Conservation (phyloP, 2,888 invertebrate genomes). For the Napeogenes sylphis region DNA sequence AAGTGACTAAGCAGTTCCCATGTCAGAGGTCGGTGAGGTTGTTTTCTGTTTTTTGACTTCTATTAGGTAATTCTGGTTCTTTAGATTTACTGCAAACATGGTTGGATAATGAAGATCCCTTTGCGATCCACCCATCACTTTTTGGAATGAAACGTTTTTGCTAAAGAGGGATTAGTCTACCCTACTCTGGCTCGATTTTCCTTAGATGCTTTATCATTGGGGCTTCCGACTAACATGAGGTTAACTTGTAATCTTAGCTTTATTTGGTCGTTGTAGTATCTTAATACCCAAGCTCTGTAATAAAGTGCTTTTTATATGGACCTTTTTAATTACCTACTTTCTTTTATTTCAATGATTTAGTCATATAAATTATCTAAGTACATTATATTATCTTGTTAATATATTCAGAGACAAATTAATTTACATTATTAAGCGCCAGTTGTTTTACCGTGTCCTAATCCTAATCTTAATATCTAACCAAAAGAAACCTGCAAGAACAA, state of each 20-base stretch:
- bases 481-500: too few relatives aligned
- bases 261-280: conserved; percentile 71
- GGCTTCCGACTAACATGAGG: conserved; percentile 75
- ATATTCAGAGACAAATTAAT: background rate
- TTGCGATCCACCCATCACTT: conserved; percentile 74
- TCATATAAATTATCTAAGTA: background rate
- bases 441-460: too few relatives aligned
- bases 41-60: conserved; percentile 25
- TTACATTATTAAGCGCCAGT: background rate
- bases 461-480: too few relatives aligned
- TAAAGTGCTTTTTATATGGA: conserved; percentile 66
- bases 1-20: conserved; percentile 21
- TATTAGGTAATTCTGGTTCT: conserved; percentile 55
- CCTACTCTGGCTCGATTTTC: conserved; percentile 71
- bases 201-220: conserved; percentile 77
- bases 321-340: conserved; percentile 45
- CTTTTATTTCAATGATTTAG: conserved; percentile 35
- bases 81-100: conserved; percentile 73
- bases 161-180: conserved; percentile 77
- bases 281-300: conserved; percentile 68
- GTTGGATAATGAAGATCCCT: conserved; percentile 74
- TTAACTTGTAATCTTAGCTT: conserved; percentile 78
- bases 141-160: conserved; percentile 77
- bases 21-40: conserved; percentile 19
- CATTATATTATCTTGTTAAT: background rate